Conservation (phyloP, 2,888 invertebrate genomes). For the Meandrusa payeni region DNA sequence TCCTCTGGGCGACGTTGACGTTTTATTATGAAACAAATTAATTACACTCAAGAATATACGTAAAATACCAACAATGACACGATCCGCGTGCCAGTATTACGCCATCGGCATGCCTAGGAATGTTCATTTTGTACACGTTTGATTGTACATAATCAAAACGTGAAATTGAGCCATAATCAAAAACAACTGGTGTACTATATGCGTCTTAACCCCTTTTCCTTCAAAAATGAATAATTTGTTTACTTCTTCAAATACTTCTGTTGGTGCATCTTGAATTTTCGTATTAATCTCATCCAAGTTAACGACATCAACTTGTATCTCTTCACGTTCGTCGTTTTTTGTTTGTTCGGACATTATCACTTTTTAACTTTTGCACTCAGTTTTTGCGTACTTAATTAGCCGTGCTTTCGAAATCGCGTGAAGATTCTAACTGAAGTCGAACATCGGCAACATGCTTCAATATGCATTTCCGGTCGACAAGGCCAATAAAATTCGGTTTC, state of each 20-base stretch:
- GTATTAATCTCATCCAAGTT: constrained; percentile 45
- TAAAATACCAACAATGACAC: too few relatives aligned
- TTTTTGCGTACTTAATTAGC: constrained; percentile 38
- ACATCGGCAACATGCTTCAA: constrained; percentile 40
- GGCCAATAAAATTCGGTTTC: constrained; percentile 38
- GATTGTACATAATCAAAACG: too few relatives aligned
- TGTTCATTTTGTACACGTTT: too few relatives aligned
- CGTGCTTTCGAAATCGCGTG: constrained; percentile 38
- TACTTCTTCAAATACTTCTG: constrained; percentile 51
- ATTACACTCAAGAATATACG: too few relatives aligned
- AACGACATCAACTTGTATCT: constrained; percentile 31
- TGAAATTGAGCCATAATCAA: too few relatives aligned
- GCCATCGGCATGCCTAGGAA: too few relatives aligned
- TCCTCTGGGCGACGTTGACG: too few relatives aligned
- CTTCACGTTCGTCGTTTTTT: constrained; percentile 33
- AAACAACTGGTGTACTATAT: too few relatives aligned
- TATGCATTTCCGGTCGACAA: constrained; percentile 54
- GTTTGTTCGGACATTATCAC: constrained; percentile 40
- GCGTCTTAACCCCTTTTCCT: too few relatives aligned
- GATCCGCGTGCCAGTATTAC: too few relatives aligned
- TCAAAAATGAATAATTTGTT: too few relatives aligned
- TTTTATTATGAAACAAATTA: too few relatives aligned
- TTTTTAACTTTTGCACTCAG: constrained; percentile 30
- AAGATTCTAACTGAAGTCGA: constrained; percentile 39
- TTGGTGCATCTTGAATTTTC: constrained; percentile 43